Conservation (phyloP, 2,113 vertebrate species). For the Microtus montanus region DNA sequence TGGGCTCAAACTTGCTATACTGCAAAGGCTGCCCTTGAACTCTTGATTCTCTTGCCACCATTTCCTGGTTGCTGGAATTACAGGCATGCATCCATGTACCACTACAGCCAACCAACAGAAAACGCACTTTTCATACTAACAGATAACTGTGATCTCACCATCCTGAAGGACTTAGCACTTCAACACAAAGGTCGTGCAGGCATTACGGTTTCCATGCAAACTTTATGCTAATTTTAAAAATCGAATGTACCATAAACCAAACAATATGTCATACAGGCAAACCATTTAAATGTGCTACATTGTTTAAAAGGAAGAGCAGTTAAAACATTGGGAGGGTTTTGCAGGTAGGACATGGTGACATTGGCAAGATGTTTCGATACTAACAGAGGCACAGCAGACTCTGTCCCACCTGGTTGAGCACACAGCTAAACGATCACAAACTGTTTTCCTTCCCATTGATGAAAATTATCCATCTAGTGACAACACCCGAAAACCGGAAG, state of each 20-base stretch:
- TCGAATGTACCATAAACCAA: background rate
- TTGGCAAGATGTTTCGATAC: background rate
- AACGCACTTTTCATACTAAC: background rate
- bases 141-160: background rate
- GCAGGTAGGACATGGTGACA: rapidly evolving
- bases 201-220: background rate
- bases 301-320: background rate
- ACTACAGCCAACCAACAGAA: background rate
- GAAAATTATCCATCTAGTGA: background rate
- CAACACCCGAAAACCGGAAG: background rate
- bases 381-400: background rate
- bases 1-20: background rate
- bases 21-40: background rate
- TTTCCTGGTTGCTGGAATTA: background rate
- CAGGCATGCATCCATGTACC: background rate
- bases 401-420: background rate
- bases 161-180: background rate
- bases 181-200: background rate
- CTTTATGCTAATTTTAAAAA: background rate
- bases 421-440: background rate
- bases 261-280: background rate
- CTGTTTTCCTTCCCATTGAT: background rate
- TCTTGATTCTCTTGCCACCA: background rate
- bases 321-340: background rate
- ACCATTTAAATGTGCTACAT: background rate